Evolutionary conservation across 1,140 invertebrate species (phyloP), one percentile per base, ranked within the genome.

Genomic region (Zaprionus capensis): DNA sequence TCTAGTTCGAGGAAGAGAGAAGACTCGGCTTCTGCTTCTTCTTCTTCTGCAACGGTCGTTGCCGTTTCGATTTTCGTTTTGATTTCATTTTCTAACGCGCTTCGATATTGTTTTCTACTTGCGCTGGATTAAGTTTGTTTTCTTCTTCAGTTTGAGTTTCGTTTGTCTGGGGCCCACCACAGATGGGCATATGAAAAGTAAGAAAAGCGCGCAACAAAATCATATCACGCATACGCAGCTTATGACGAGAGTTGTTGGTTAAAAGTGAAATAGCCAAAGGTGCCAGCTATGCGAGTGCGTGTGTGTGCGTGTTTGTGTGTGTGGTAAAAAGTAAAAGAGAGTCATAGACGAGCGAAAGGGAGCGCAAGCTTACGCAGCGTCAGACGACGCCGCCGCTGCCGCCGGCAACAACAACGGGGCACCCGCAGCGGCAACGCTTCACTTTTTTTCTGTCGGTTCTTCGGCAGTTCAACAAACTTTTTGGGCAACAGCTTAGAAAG

Each of bases 1-100:
- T 73, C 36, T n/a, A 28, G 20, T 55, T 24, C 31, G 31, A 38
- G 63, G 55, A 46, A 46, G 6, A 46, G 41, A 46, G 41, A 46
- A 46, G 41, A 17, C 41, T 46, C 7, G 6, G 7, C 41, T 46
- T 17, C 41, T 46, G 9, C 31, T 34, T 3, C 31, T 34, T 31
- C 31, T 44, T 46, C 6, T 57, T 76, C 68, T 74, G 80, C 80
- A 87, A 78, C 83, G 83, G 83, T 86, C 84, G 86, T 88, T 88
- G 85, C 86, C 85, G 73, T 88, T 90, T 84, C 62, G 71, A 55
- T 79, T 75, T 77, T 77, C 78, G 71, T 66, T 82, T 68, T 86
- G 83, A 86, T 86, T 86, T 86, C 83, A 87, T 86, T 86, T 86
- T 86, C 83, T 82, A 86, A 83, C 80, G 76, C 71, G 9, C 17